Conservation (phyloP, 53 echinoderm and acorn worm genomes). For the Antedon mediterranea region DNA sequence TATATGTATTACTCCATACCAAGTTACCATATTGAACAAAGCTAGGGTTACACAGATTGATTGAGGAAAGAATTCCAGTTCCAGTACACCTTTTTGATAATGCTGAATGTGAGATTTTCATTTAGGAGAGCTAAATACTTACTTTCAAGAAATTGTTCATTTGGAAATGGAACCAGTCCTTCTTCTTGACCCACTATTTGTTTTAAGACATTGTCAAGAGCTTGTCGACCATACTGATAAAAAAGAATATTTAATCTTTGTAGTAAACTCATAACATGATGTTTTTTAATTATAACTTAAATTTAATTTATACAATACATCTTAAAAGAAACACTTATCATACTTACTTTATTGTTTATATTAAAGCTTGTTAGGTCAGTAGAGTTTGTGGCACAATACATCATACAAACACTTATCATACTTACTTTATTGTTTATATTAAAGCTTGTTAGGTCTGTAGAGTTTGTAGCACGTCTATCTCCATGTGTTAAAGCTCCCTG, state of each 20-base stretch:
- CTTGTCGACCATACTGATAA: slow-evolving; percentile 78
- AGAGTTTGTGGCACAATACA: slow-evolving; percentile 41
- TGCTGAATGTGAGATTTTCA: too few species aligned
- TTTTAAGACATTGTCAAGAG: slow-evolving; percentile 72
- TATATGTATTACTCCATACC: too few species aligned
- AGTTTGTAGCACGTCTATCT: slow-evolving; percentile 86
- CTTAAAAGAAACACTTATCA: too few species aligned
- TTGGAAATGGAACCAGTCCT: slow-evolving; percentile 49
- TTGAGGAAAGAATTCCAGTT: too few species aligned
- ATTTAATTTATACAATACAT: too few species aligned
- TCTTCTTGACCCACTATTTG: slow-evolving; percentile 52
- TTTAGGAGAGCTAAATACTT: too few species aligned
- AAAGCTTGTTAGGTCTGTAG: slow-evolving; percentile 74
- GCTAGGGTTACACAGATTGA: too few species aligned
- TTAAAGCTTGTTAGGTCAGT: slow-evolving; percentile 86
- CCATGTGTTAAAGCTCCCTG: slow-evolving; percentile 99
- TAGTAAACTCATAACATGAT: too few species aligned
- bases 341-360: slow-evolving; percentile 79
- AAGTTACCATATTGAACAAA: too few species aligned
- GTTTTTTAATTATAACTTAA: too few species aligned
- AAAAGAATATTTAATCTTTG: too few species aligned
- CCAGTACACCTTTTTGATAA: too few species aligned
- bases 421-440: slow-evolving; percentile 93
- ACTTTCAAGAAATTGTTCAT: slow-evolving; percentile 1
- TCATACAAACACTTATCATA: background rate